Percentiles rank a stretch among this genome's conserved stretches.
These are phyloP conservation scores for Percopsis transmontana DNA, from an alignment of 2,113 vertebrate genomes.

Conservation along the genomic window DNA sequence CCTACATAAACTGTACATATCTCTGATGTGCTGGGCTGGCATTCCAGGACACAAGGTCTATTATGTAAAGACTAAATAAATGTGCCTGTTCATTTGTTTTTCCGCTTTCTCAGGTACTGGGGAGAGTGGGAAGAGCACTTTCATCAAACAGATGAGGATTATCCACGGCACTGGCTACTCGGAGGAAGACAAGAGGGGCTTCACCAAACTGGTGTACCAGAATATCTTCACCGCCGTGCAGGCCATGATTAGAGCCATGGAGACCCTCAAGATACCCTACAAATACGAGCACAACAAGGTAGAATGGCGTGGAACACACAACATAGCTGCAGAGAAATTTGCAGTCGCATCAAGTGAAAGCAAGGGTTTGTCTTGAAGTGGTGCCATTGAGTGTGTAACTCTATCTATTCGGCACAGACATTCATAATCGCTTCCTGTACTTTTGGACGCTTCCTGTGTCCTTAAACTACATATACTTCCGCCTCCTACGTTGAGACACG, in stretches of 20 bases:
- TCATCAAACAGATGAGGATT: constrained; percentile 83
- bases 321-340: background rate
- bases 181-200: constrained; percentile 94
- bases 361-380: background rate
- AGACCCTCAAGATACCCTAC: constrained; percentile 95
- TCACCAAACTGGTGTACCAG: constrained; percentile 97
- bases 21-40: background rate
- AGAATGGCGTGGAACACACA: constrained; percentile 17
- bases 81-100: constrained; percentile 2
- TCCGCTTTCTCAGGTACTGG: constrained; percentile 72
- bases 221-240: constrained; percentile 98
- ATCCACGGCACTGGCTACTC: constrained; percentile 92
- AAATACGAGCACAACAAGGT: constrained; percentile 95
- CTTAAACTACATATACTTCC: constrained; percentile 8
- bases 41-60: background rate
- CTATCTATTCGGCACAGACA: constrained; percentile 67
- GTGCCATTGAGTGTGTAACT: constrained; percentile 3
- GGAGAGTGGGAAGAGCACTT: constrained; percentile 81
- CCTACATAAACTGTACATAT: background rate
- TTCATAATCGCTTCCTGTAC: constrained; percentile 67
- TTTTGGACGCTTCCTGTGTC: constrained; percentile 66
- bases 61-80: constrained; percentile 19
- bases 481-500: too few species aligned
- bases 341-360: background rate
- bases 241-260: constrained; percentile 93